Conservation (phyloP, 2,797 vertebrate genomes). For the Chelidonichthys spinosus region DNA sequence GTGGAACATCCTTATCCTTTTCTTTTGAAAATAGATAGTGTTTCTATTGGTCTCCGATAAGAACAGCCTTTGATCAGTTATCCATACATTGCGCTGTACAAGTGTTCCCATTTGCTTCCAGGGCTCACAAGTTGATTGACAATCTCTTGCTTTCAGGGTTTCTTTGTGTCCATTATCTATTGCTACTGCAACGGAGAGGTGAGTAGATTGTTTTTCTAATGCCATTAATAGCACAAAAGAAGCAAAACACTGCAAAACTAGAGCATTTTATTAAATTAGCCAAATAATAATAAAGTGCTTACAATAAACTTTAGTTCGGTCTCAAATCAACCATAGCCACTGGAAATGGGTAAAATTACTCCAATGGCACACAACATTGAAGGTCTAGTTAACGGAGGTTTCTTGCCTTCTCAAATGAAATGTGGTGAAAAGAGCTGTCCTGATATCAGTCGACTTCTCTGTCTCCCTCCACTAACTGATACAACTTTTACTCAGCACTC, state of each 20-base stretch:
- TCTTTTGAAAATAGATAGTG: not conserved
- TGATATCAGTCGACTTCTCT: not conserved
- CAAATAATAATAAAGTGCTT: not conserved
- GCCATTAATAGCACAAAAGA: not conserved
- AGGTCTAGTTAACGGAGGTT: too few relatives aligned
- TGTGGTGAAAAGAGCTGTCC: conserved; percentile 1
- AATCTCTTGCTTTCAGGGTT: conserved; percentile 83
- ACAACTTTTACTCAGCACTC: not conserved
- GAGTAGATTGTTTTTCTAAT: conserved; percentile 55
- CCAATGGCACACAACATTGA: not conserved
- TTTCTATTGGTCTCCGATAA: not conserved
- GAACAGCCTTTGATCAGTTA: not conserved
- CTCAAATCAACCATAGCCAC: not conserved
- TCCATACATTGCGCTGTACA: not conserved
- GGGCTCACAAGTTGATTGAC: not conserved
- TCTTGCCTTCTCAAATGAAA: not conserved
- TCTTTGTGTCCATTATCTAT: conserved; percentile 94
- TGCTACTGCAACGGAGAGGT: conserved; percentile 95
- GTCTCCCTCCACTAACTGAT: not conserved
- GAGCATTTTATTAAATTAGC: not conserved
- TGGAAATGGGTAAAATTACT: not conserved
- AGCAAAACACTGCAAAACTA: not conserved
- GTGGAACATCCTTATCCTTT: not conserved
- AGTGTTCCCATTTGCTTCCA: not conserved
- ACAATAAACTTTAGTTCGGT: not conserved